Conservation (phyloP, 2,888 invertebrate genomes). For the Ferdinandea cuprea region DNA sequence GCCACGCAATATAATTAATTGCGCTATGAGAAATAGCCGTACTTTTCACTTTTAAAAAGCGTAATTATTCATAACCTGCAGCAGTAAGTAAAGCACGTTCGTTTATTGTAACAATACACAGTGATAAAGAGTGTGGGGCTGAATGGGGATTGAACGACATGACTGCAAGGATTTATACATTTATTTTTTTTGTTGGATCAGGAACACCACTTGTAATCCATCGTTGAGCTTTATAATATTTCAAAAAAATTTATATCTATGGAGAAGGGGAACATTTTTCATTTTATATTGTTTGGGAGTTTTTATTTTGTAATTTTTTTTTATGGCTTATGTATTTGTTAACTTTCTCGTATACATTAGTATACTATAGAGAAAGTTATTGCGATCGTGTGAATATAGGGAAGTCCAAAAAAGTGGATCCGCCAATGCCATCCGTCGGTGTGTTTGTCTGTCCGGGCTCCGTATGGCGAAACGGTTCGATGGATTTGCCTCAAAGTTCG, state of each 20-base stretch:
- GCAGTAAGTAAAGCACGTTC: constrained; percentile 44
- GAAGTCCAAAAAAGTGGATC: too few relatives aligned
- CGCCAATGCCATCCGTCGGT: too few relatives aligned
- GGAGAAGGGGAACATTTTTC: not conserved
- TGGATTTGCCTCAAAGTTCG: too few relatives aligned
- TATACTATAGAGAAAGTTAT: too few relatives aligned
- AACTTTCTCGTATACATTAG: not conserved
- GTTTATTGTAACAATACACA: constrained; percentile 52
- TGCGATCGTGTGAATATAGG: too few relatives aligned
- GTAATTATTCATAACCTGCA: constrained; percentile 69
- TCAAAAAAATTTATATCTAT: constrained; percentile 15
- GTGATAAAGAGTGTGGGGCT: not conserved
- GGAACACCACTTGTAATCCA: constrained; percentile 56
- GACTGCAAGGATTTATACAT: constrained; percentile 22
- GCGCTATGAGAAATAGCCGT: constrained; percentile 76
- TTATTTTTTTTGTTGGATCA: constrained; percentile 26
- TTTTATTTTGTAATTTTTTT: not conserved
- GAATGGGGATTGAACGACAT: constrained; percentile 4
- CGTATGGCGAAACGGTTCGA: too few relatives aligned
- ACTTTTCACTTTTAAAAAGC: constrained; percentile 67
- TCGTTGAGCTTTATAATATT: constrained; percentile 56
- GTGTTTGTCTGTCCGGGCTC: too few relatives aligned
- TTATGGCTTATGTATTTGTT: constrained; percentile 14
- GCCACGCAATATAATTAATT: constrained; percentile 83
- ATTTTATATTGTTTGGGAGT: not conserved